Base-by-base conservation (phyloP, 2,797 vertebrate genomes). In the Hippoglossus hippoglossus region DNA sequence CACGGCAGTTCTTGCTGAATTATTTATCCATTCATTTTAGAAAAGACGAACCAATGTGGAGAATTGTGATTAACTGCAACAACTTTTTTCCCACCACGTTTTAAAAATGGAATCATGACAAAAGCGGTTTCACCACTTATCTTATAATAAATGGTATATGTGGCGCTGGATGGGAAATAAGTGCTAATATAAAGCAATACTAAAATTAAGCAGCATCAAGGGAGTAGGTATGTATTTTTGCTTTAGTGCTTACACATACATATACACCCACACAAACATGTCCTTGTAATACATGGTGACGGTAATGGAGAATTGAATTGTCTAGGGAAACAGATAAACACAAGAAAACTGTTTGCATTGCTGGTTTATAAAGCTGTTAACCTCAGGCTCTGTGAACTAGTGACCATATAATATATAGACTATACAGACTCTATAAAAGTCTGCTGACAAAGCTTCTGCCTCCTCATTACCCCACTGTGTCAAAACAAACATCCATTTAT, bases 241-340 rank as follows among this genome's bases (percentile, higher is more conserved):
- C 69, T 58, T 82, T 76, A 39, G 5, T 67, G 19, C 46, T 76
- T 65, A 56, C 65, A 80, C 78, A 79, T 75, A 73, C 36, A 31
- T 22, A 18, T 75, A 84, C 80, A 53, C 85, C 81, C 89, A 88
- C 84, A 1, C 80, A 70, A 82, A 71, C 74, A 81, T 81, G 86
- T 90, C 79, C 81, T 80, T 85, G 78, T 88, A 90, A 86, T 81
- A 72, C 71, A 71, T 4, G 1, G 59, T 64, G 63, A 63, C 75
- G 67, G 76, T 85, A 92, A 91, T 92, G 78, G 74, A 86, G 83
- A 79, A 87, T 83, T 81, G 87, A 87, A 91, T 89, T 90, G 80
- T 88, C 83, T 71, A 63, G 80, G 75, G 77, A 81, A 73, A 71
- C 65, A 71, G 76, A 86, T 83, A 77, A 90, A 90, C 77, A 82